Conservation (phyloP, 2,797 vertebrate genomes). For the Microctenopoma stevenorrisi region DNA sequence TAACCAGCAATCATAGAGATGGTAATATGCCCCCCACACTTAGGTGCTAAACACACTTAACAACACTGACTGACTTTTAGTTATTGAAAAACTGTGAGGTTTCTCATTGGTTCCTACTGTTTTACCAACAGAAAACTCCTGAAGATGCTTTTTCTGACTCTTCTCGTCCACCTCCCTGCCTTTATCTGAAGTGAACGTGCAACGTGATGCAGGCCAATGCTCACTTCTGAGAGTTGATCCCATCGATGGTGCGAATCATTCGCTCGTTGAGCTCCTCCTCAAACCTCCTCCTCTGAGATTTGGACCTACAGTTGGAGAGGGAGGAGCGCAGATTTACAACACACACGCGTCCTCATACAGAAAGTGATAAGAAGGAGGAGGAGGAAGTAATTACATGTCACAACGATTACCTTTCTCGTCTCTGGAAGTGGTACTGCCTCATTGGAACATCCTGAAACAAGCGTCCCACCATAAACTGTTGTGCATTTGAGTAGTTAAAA, state of each 20-base stretch:
- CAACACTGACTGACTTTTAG: neutral
- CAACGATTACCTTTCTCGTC: slow-evolving; percentile 80
- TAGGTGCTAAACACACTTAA: too few species aligned
- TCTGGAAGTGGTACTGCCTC: slow-evolving; percentile 94
- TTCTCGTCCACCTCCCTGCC: neutral
- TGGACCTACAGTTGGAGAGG: slow-evolving; percentile 83
- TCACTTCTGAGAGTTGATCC: slow-evolving; percentile 98
- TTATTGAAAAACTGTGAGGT: neutral
- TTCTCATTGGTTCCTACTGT: neutral
- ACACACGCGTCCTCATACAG: neutral
- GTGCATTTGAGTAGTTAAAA: neutral
- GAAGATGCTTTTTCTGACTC: neutral
- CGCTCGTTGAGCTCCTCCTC: slow-evolving; percentile 97
- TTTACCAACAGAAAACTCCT: neutral
- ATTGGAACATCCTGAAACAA: slow-evolving; percentile 91
- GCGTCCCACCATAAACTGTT: slow-evolving; percentile 16
- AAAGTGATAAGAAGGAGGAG: neutral
- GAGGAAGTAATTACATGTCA: neutral
- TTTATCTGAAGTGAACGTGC: slow-evolving; percentile 5
- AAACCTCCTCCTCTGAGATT: slow-evolving; percentile 96
- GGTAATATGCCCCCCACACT: neutral
- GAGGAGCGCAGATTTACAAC: neutral
- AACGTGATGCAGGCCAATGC: slow-evolving; percentile 37
- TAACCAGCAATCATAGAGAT: neutral
- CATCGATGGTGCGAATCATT: slow-evolving; percentile 97